Base-by-base conservation (phyloP, 2,113 vertebrate genomes). In the Coracopsis vasa region DNA sequence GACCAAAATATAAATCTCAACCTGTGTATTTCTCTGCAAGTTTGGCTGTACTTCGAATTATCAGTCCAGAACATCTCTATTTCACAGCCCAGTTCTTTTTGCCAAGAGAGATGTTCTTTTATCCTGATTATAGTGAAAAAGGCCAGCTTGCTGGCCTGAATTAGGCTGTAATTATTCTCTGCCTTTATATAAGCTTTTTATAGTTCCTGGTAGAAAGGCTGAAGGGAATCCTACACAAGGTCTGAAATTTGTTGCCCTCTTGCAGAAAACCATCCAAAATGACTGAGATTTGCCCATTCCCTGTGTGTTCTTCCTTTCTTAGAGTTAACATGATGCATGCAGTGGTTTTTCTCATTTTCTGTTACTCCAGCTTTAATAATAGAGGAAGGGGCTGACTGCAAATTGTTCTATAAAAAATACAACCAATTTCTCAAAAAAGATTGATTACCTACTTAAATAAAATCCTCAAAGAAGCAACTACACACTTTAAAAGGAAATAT, bases 1-100 rank as follows among this genome's bases (percentile, higher is more conserved):
- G 65, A 71, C 14, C 16, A 4, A 5, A 88, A 70, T 23, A 81
- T 69, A 88, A 93, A 94, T 88, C 75, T 86, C 84, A 93, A 90
- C 86, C 95, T 80, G 75, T 41, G 17, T 69, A 88, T 45, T 92
- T 80, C 33, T 86, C 54, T 37, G 24, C 50, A 92, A 86, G 35
- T 44, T 84, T 93, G 88, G 92, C 95, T 81, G 65, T 37, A 75
- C 69, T 88, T 58, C 21, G 39, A 80, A 88, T 94, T 94, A 96
- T 90, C 95, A 90, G 80, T 72, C 50, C 92, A 94, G 83, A 92
- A 94, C 83, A 93, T 94, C 95, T 93, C 65, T 81, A 74, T 86
- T 95, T 80, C 79, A 84, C 72, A 95, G 75, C 33, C 51, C 44
- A 79, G 39, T 51, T 48, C 48, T 80, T 83, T 81, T 48, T 72